Percentiles rank a stretch among this genome's conserved stretches.
phyloP scores from a whole-genome alignment of 2,888 invertebrate species.

The Pristionchus japonicus region DNA sequence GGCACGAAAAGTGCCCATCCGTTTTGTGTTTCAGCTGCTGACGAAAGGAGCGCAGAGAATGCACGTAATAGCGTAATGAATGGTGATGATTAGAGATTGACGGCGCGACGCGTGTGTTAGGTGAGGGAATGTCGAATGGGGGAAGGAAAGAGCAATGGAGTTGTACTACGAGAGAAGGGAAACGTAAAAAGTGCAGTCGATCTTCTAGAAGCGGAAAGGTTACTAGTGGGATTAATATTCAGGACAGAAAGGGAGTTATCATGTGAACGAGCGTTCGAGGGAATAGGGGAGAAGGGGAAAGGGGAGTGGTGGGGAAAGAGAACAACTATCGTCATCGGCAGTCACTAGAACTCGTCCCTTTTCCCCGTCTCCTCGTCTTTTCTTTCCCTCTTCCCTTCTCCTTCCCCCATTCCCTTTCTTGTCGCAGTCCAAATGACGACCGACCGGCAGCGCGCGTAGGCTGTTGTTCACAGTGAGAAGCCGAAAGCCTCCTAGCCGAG shows the following conservation, averaged over 20 bases:
- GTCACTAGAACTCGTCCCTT: not conserved
- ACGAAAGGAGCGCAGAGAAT: not conserved
- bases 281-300: not conserved
- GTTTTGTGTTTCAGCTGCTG: not conserved
- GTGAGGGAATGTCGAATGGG: not conserved
- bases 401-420: not conserved
- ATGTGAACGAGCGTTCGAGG: not conserved
- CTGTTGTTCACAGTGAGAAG: not conserved
- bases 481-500: not conserved
- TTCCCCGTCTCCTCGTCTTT: not conserved
- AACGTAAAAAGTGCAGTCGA: not conserved
- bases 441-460: not conserved
- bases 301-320: not conserved
- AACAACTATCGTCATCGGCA: not conserved
- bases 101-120: not conserved
- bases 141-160: not conserved
- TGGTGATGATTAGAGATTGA: not conserved
- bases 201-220: not conserved
- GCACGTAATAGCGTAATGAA: not conserved
- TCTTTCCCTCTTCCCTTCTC: not conserved
- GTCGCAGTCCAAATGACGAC: not conserved
- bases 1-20: not conserved
- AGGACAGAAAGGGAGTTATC: not conserved
- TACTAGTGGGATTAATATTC: not conserved
- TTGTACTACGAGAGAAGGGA: not conserved